Percentiles rank a stretch among this genome's conserved stretches.
Evolutionary conservation across 2,888 invertebrate species (phyloP).

Genomic region (Ormia ochracea): DNA sequence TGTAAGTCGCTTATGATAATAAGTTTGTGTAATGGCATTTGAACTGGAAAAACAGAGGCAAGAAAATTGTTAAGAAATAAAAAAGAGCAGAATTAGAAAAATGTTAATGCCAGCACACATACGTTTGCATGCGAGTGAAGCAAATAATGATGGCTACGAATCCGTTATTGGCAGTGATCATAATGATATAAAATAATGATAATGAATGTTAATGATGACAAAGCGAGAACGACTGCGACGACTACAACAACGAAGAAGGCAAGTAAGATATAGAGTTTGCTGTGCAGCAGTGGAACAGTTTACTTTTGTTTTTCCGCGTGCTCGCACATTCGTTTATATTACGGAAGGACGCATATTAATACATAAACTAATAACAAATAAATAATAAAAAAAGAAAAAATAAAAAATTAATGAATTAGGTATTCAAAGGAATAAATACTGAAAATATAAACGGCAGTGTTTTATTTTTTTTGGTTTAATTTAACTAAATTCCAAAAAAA

Average conservation of each 20-base stretch:
- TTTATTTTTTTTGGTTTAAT: slow-evolving; percentile 35
- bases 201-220: slow-evolving; percentile 20
- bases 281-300: slow-evolving; percentile 73
- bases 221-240: slow-evolving; percentile 19
- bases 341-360: slow-evolving; percentile 62
- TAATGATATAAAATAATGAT: slow-evolving; percentile 38
- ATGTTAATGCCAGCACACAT: slow-evolving; percentile 28
- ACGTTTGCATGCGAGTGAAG: slow-evolving; percentile 16
- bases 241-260: slow-evolving; percentile 57
- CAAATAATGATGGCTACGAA: slow-evolving; percentile 13
- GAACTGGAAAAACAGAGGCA: slow-evolving; percentile 54
- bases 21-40: slow-evolving; percentile 57
- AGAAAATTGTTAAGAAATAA: slow-evolving; percentile 18
- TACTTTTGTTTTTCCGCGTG: slow-evolving; percentile 78
- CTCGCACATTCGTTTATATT: slow-evolving; percentile 73
- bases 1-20: slow-evolving; percentile 24
- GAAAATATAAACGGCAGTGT: slow-evolving; percentile 14
- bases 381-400: slow-evolving; percentile 17
- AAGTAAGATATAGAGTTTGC: slow-evolving; percentile 54
- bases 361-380: slow-evolving; percentile 13
- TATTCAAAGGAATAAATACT: slow-evolving; percentile 5
- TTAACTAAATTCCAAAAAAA: slow-evolving; percentile 2
- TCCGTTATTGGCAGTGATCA: slow-evolving; percentile 38
- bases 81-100: slow-evolving; percentile 24
- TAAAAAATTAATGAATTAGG: slow-evolving; percentile 2